Conservation (phyloP, 1,140 invertebrate species). For the Charaxes varanes region DNA sequence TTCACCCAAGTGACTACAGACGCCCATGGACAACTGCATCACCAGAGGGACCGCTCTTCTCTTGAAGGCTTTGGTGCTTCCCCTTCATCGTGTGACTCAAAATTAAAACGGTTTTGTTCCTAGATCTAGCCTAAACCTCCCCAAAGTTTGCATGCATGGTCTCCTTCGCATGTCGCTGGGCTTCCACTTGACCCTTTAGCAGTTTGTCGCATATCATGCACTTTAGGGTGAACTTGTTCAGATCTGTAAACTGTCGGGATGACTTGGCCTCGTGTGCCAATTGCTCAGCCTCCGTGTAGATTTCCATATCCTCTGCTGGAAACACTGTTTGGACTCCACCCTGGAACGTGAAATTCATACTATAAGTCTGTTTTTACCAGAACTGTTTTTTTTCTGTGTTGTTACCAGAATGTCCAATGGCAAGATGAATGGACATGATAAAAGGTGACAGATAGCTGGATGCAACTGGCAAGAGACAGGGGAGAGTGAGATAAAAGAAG, state of each 20-base stretch:
- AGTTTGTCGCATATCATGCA: conserved; percentile 86
- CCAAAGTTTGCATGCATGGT: conserved; percentile 92
- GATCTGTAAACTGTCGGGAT: conserved; percentile 91
- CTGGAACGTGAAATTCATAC: conserved; percentile 68
- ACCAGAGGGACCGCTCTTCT: too few species aligned
- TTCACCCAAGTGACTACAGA: too few species aligned
- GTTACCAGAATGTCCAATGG: too few species aligned
- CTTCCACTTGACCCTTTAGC: conserved; percentile 85
- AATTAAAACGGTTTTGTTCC: neutral
- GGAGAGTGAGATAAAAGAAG: too few species aligned
- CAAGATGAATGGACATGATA: too few species aligned
- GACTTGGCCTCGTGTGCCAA: conserved; percentile 91
- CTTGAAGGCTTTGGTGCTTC: too few species aligned
- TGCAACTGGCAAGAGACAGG: too few species aligned
- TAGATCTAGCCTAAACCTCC: conserved; percentile 78
- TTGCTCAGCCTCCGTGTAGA: conserved; percentile 86
- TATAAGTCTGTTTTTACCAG: too few species aligned
- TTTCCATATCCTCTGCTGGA: conserved; percentile 80
- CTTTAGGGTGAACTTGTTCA: conserved; percentile 88
- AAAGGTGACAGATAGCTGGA: too few species aligned
- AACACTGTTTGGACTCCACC: conserved; percentile 87
- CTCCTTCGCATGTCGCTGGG: conserved; percentile 87
- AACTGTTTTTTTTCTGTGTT: too few species aligned
- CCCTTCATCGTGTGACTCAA: too few species aligned
- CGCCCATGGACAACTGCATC: too few species aligned